Base-by-base conservation (phyloP, 2,888 invertebrate species). In the Apoda limacodes region DNA sequence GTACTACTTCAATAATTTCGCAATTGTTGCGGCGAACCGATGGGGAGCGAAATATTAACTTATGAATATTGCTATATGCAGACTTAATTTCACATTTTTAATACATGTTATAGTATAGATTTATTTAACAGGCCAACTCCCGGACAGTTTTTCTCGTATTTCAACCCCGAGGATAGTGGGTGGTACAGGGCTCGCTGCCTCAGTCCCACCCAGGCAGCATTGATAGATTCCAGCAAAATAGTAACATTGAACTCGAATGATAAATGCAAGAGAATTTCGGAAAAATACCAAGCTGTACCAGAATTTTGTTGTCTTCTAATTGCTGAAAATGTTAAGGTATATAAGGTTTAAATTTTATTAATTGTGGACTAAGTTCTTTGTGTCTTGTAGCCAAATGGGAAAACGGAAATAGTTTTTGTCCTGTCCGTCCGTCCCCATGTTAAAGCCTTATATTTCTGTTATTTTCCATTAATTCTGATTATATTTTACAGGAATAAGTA, bases 171-270 rank as follows among this genome's bases (percentile, higher is more conserved):
- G 0, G 76, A 76, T 33, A 50, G 46, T 4, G 62, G 52, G 1
- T 78, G 74, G 71, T 78, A 74, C 53, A 58, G 78, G 20, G 76
- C 69, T 0, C 58, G 72, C 0, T 47, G 54, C 12, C 51, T 76
- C 3, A 36, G 40, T 5, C 14, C 44, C 2, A 29, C 40, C 0
- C 25, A 33, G 0, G 53, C 58, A 0, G 72, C 69, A 0, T 43
- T 80, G 2, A 17, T 78, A 0, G 78, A 78, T 58, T 40, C 46
- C 19, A 44, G 54, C 21, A 48, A 35, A 5, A 9, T 66, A 1
- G 49, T 50, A 3, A 2, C 46, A 0, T 11, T 59, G 3, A 9
- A 28, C 0, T n/a, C 32, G 0, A 22, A 23, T 3, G 53, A 46
- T 27, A 35, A 40, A 14, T 44, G 53, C 37, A 46, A 46, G 17